Base-by-base conservation (phyloP, 1,140 invertebrate genomes). In the Megalonaias nervosa region DNA sequence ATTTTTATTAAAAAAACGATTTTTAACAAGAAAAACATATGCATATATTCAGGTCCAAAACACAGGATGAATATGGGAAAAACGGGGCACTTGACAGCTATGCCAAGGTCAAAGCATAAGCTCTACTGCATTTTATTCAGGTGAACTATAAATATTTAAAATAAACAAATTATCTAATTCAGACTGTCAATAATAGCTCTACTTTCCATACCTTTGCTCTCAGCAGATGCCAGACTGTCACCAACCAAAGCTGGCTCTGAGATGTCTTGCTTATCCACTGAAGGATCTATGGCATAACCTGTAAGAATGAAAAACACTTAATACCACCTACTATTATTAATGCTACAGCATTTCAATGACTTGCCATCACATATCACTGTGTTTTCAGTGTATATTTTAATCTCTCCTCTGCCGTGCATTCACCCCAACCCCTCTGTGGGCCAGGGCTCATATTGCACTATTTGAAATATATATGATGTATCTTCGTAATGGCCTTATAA, bases 221-320 rank as follows among this genome's bases (percentile, higher is more conserved):
- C 93, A 84, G 94, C 93, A 0, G 94, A 93, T 14, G 90, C 91
- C 82, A 93, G 91, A 55, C 91, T 91, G 81, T 94, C 92, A 81
- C 95, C 94, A 70, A 97, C 93, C 81, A 95, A 91, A 65, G 85
- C 86, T 58, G 6, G 93, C 92, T 85, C 93, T 93, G 9, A 92
- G 92, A 67, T 88, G 87, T 71, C 67, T 17, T 75, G 68, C 59
- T 92, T 92, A 86, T 96, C 95, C 14, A 96, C 94, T 11, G 96
- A 95, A 1, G 98, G 98, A 93, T 99, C 97, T 67, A 98, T 88
- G 4, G 98, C 97, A 93, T 97, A 98, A n/a, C 97, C 95, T 94
- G 77, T 65, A 86, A 83, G 71, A 69, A 15, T 82, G 91, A 60
- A 21, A 68, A 14, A 38, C 14, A 21, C n/a, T 61, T 57, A 67